A percentile compares a stretch with the other conserved stretches of the same genome.
Conservation (phyloP, 2,113 vertebrate genomes). For the Clupea harengus region DNA sequence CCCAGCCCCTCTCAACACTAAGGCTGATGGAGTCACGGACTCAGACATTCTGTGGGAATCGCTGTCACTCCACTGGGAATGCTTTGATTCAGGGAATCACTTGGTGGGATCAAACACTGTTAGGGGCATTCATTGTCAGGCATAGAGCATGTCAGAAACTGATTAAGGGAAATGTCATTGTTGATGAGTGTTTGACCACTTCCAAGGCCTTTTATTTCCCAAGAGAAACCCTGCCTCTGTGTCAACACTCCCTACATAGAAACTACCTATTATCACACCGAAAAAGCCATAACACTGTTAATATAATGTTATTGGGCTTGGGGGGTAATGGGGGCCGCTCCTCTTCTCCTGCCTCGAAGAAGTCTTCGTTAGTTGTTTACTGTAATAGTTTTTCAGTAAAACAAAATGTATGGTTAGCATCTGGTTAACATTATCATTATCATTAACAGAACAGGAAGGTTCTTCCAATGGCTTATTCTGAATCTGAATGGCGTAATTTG, state of each 20-base stretch:
- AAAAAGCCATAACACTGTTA: background rate
- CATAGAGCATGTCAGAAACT: background rate
- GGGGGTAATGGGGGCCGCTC: no score
- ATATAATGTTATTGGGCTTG: background rate
- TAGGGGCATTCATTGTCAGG: constrained; percentile 8
- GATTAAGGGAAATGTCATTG: constrained; percentile 23
- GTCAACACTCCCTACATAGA: background rate
- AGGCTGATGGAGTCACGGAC: constrained; percentile 1
- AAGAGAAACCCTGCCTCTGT: background rate
- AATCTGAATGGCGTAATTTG: no score
- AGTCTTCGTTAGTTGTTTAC: no score
- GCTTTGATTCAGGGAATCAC: constrained; percentile 2
- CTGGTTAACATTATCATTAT: no score
- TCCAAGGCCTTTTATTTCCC: background rate
- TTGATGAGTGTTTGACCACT: constrained; percentile 22
- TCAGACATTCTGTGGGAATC: background rate
- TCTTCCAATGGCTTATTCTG: no score
- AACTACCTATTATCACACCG: background rate
- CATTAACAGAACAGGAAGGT: no score
- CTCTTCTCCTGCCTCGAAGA: no score
- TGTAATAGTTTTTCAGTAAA: no score
- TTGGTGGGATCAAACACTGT: constrained; percentile 17
- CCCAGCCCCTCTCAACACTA: background rate
- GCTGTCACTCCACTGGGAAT: background rate
- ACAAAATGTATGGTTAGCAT: no score